phyloP scores from a whole-genome alignment of 2,888 invertebrate genomes.

The Drosophila lacicola region DNA sequence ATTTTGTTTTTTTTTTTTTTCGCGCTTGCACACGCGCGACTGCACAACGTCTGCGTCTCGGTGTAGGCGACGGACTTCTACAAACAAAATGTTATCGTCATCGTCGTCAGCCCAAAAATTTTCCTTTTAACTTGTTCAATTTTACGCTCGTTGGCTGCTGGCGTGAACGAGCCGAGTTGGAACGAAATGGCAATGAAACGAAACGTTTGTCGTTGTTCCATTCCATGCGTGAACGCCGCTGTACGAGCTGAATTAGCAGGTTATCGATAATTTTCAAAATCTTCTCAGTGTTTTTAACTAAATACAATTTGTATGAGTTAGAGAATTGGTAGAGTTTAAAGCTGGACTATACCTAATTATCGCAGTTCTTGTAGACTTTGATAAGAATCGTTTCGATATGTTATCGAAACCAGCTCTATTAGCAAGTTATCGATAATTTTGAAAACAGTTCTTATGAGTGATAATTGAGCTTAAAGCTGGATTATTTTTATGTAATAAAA shows the following conservation, averaged over 20 bases:
- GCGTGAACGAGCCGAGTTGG: constrained; percentile 34
- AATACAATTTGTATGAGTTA: not conserved
- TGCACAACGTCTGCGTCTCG: constrained; percentile 44
- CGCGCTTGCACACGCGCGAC: constrained; percentile 62
- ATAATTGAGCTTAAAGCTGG: no score
- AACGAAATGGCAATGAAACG: constrained; percentile 39
- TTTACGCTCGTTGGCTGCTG: constrained; percentile 66
- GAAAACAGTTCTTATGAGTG: no score
- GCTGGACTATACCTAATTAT: no score
- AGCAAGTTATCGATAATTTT: no score
- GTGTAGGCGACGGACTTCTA: not conserved
- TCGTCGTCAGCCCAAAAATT: constrained; percentile 25
- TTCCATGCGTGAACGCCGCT: constrained; percentile 8
- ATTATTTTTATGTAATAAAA: no score
- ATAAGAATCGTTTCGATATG: no score
- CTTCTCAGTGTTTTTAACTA: not conserved
- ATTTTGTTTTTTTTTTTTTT: constrained; percentile 21
- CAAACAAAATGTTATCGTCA: constrained; percentile 32
- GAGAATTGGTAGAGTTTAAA: not conserved
- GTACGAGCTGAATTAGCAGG: not conserved
- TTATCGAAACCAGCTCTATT: not conserved
- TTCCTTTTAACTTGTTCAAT: constrained; percentile 67
- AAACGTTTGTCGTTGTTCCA: constrained; percentile 11
- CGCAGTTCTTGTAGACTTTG: not conserved
- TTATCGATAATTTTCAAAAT: constrained; percentile 33